These are phyloP conservation scores for Regulus satrapa DNA, from an alignment of 2,113 vertebrate genomes.

Conservation along the genomic window DNA sequence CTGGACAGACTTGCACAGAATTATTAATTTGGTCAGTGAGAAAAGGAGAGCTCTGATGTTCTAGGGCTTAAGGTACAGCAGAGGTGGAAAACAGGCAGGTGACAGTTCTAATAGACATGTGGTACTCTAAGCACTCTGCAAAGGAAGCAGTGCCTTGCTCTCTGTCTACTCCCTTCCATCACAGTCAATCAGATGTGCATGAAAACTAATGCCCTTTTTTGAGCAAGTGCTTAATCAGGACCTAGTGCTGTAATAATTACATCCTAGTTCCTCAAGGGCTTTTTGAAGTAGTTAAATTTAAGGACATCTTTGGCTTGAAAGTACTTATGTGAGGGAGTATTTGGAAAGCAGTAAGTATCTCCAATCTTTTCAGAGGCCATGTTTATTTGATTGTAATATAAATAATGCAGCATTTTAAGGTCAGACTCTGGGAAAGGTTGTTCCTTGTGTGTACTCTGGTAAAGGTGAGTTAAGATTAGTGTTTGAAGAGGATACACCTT, in stretches of 20 bases:
- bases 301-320: background rate
- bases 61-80: background rate
- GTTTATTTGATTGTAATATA: conserved; percentile 21
- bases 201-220: background rate
- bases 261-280: background rate
- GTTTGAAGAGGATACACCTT: background rate
- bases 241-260: conserved; percentile 21
- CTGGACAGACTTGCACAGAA: background rate
- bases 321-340: background rate
- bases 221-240: conserved; percentile 23
- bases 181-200: background rate
- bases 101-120: background rate
- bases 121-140: background rate
- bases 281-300: conserved; percentile 22
- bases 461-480: background rate
- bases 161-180: background rate
- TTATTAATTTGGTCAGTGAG: background rate
- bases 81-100: background rate
- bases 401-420: conserved; percentile 10
- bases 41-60: background rate
- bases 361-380: background rate
- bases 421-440: background rate
- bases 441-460: background rate
- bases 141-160: background rate
- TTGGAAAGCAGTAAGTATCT: conserved; percentile 2